phyloP scores from a whole-genome alignment of 1,140 invertebrate species.

The Pygmarrhopalites habei region DNA sequence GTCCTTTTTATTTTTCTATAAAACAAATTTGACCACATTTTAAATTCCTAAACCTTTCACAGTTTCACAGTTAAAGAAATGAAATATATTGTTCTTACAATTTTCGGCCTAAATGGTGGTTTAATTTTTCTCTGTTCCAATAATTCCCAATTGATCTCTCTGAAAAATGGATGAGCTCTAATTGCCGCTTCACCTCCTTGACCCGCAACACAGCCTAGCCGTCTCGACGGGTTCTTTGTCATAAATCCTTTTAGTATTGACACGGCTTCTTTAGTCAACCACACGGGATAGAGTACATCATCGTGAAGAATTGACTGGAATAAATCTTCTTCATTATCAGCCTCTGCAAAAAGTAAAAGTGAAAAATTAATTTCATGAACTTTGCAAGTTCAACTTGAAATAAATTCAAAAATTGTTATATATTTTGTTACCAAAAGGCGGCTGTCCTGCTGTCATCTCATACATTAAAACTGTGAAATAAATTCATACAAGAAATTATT shows the following conservation, averaged over 20 bases:
- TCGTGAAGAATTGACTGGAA: slow-evolving; percentile 98
- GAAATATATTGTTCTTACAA: slow-evolving; percentile 56
- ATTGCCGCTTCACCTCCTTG: slow-evolving; percentile 80
- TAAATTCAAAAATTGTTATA: too few relatives aligned
- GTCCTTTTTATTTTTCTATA: slow-evolving; percentile 93
- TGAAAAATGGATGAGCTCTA: slow-evolving; percentile 88
- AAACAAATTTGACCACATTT: too few relatives aligned
- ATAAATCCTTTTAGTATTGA: slow-evolving; percentile 97
- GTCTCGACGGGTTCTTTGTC: slow-evolving; percentile 92
- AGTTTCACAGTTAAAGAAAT: too few relatives aligned
- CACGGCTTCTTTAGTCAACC: slow-evolving; percentile 92
- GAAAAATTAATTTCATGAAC: too few relatives aligned
- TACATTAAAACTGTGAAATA: slow-evolving; percentile 88
- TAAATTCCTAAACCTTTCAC: too few relatives aligned
- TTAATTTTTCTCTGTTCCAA: slow-evolving; percentile 83
- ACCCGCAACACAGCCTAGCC: slow-evolving; percentile 76
- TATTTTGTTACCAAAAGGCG: too few relatives aligned
- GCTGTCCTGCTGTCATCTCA: slow-evolving; percentile 99
- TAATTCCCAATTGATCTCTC: slow-evolving; percentile 91
- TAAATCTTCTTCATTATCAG: slow-evolving; percentile 97
- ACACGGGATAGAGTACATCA: slow-evolving; percentile 96
- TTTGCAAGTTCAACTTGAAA: too few relatives aligned
- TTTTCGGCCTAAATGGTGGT: slow-evolving; percentile 96
- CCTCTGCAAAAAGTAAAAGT: slow-evolving; percentile 59
- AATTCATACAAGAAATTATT: too few relatives aligned